Percentiles rank a stretch among this genome's conserved stretches.
phyloP scores from a whole-genome alignment of 2,113 vertebrate genomes.

The Scalopus aquaticus region DNA sequence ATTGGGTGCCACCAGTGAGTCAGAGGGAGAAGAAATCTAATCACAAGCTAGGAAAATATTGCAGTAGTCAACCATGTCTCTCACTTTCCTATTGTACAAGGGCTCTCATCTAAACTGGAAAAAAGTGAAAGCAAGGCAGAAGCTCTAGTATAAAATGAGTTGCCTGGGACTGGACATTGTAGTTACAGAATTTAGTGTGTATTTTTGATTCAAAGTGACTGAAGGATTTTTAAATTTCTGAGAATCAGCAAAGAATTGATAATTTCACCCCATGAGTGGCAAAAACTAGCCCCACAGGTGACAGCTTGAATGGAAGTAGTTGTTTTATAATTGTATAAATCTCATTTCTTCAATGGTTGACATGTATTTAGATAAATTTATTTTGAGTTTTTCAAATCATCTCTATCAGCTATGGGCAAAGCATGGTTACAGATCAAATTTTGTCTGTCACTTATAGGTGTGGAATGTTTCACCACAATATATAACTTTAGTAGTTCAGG shows the following conservation, averaged over 20 bases:
- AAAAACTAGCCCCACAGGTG: neutral
- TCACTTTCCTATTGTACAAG: neutral
- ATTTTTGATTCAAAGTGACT: neutral
- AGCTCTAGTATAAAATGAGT: neutral
- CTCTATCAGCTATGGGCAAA: neutral
- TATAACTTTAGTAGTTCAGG: neutral
- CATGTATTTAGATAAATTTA: neutral
- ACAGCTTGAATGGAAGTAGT: neutral
- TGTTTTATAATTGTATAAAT: neutral
- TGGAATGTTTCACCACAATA: neutral
- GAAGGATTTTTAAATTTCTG: neutral
- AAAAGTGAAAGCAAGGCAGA: neutral
- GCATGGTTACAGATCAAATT: neutral
- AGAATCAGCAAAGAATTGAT: neutral
- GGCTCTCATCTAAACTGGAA: neutral
- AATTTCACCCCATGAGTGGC: neutral
- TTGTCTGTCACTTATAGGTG: neutral
- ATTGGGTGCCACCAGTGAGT: neutral
- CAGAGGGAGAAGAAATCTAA: neutral
- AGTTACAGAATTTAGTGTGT: neutral
- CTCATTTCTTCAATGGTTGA: neutral
- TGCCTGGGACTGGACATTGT: neutral
- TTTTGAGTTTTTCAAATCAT: neutral
- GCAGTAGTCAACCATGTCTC: neutral
- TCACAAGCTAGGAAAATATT: neutral